phyloP scores from a whole-genome alignment of 2,797 vertebrate species.

The Ara ararauna region DNA sequence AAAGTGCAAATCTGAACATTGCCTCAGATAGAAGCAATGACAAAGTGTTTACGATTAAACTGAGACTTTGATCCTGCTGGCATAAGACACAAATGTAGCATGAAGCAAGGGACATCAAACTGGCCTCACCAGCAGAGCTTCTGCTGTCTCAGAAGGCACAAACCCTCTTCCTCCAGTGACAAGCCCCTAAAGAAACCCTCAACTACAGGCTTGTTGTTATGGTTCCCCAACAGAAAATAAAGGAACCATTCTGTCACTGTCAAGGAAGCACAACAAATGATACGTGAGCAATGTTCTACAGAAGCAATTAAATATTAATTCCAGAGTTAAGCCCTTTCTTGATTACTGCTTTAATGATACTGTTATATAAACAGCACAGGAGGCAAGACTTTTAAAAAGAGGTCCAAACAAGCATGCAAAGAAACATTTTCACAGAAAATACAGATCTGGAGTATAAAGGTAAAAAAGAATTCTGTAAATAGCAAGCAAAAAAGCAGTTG shows the following conservation, averaged over 20 bases:
- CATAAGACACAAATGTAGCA: neutral
- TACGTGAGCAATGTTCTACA: neutral
- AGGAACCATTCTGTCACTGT: neutral
- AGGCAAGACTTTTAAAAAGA: neutral
- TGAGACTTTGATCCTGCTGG: neutral
- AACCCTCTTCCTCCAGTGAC: neutral
- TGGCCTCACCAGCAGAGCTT: neutral
- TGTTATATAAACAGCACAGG: neutral
- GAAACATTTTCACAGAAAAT: neutral
- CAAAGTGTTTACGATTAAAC: neutral
- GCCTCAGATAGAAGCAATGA: neutral
- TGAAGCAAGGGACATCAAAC: neutral
- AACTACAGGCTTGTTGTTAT: neutral
- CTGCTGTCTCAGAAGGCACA: neutral
- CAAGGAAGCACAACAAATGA: conserved; percentile 23
- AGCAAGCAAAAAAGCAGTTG: neutral
- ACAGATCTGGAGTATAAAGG: neutral
- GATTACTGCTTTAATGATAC: conserved; percentile 56
- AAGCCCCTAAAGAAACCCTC: neutral
- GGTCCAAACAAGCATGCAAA: neutral
- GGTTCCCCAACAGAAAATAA: neutral
- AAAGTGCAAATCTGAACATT: neutral
- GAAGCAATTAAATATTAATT: conserved; percentile 65
- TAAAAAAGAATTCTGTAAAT: neutral
- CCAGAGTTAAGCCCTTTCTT: conserved; percentile 52